Evolutionary conservation across 2,888 invertebrate genomes (phyloP).

Genomic region (Muscina levida): DNA sequence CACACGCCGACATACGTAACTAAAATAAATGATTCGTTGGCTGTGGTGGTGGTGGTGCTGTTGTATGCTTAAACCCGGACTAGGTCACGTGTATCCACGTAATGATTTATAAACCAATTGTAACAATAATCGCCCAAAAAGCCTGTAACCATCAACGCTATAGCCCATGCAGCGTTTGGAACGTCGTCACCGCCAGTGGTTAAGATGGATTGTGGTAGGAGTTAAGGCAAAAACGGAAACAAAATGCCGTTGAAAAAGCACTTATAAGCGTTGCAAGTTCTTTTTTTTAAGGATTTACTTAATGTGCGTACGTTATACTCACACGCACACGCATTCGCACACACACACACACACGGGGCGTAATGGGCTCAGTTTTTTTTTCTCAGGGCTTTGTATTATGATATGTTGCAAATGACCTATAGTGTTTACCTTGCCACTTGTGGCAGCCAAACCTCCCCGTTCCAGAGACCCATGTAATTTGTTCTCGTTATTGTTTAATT

Average conservation of each 20-base stretch:
- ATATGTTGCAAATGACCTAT: conserved; percentile 25
- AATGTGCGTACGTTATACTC: conserved; percentile 21
- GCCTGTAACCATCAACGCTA: background rate
- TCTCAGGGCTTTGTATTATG: conserved; percentile 17
- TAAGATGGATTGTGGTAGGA: conserved; percentile 18
- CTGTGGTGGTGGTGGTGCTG: conserved; percentile 32
- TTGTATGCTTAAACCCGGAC: conserved; percentile 68
- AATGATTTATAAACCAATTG: conserved; percentile 75
- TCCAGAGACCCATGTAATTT: conserved; percentile 30
- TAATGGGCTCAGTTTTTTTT: no score
- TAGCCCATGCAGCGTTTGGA: conserved; percentile 48
- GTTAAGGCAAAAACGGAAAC: conserved; percentile 75
- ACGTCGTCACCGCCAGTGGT: conserved; percentile 33
- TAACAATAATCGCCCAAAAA: conserved; percentile 48
- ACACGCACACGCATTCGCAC: background rate
- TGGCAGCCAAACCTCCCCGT: background rate
- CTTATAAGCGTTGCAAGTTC: conserved; percentile 76
- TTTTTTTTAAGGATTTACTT: conserved; percentile 69
- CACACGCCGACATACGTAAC: background rate
- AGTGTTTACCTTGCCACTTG: background rate
- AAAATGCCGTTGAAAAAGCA: conserved; percentile 78
- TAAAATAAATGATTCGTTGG: conserved; percentile 31
- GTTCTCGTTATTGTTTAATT: conserved; percentile 36
- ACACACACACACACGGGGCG: no score
- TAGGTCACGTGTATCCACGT: conserved; percentile 71